Conservation (phyloP, 1,140 invertebrate genomes). For the Bombyx mori region ASM3026992v2 NC_085128.1:12090501-12091000, state of each 20-base stretch:
- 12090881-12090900: conserved; percentile 36
- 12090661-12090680: conserved; percentile 18
- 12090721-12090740: too few species aligned
- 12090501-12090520: conserved; percentile 26
- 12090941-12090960: conserved; percentile 56
- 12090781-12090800: too few species aligned
- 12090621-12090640: conserved; percentile 27
- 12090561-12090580: conserved; percentile 51
- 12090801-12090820: too few species aligned
- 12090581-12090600: conserved; percentile 28
- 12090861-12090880: conserved; percentile 22
- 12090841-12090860: not conserved
- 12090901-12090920: conserved; percentile 52
- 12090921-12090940: conserved; percentile 62
- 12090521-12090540: conserved; percentile 16
- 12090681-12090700: not conserved
- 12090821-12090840: not conserved
- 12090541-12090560: conserved; percentile 17
- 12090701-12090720: too few species aligned
- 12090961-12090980: conserved; percentile 41
- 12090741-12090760: too few species aligned
- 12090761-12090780: too few species aligned
- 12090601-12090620: conserved; percentile 24
- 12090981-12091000: conserved; percentile 59
- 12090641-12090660: conserved; percentile 25